A percentile compares a stretch with the other conserved stretches of the same genome.
These are phyloP conservation scores for Caenorhabditis remanei DNA, from an alignment of 1,140 invertebrate genomes.

Conservation along the genomic window DNA sequence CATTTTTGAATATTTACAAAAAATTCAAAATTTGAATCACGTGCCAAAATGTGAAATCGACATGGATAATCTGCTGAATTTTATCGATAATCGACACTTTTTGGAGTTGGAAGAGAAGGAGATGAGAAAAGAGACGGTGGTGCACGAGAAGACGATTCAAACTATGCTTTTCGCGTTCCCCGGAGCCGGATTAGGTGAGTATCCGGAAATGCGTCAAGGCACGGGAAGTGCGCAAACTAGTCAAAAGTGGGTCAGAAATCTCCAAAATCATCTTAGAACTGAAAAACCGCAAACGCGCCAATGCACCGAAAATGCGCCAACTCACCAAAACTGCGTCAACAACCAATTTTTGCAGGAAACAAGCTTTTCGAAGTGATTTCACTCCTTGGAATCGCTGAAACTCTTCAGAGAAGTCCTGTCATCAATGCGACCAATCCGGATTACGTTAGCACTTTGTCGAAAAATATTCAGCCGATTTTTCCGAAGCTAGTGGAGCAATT, in stretches of 20 bases:
- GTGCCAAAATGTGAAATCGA: slow-evolving; percentile 20
- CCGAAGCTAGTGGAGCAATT: slow-evolving; percentile 48
- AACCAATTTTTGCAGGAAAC: slow-evolving; percentile 45
- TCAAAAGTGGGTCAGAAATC: background rate
- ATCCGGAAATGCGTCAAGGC: slow-evolving; percentile 8
- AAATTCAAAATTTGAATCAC: background rate
- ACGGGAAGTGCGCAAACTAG: background rate
- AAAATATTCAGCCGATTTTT: slow-evolving; percentile 10
- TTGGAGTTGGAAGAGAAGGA: slow-evolving; percentile 14
- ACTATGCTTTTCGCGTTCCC: slow-evolving; percentile 11
- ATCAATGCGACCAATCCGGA: slow-evolving; percentile 35
- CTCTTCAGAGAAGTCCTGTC: background rate
- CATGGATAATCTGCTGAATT: background rate
- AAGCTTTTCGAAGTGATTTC: slow-evolving; percentile 56
- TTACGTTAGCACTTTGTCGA: background rate
- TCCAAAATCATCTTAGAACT: too few relatives aligned
- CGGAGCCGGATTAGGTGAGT: background rate
- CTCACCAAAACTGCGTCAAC: background rate
- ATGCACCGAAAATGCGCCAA: too few relatives aligned
- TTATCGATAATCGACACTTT: slow-evolving; percentile 27
- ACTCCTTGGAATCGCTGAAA: slow-evolving; percentile 30
- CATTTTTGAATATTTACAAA: slow-evolving; percentile 17
- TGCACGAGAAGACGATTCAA: slow-evolving; percentile 9
- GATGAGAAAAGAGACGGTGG: background rate
- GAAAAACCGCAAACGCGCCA: too few relatives aligned